Evolutionary conservation across 2,888 invertebrate genomes (phyloP), one percentile per base, ranked within the genome.

Genomic region (Uloborus plumipes): DNA sequence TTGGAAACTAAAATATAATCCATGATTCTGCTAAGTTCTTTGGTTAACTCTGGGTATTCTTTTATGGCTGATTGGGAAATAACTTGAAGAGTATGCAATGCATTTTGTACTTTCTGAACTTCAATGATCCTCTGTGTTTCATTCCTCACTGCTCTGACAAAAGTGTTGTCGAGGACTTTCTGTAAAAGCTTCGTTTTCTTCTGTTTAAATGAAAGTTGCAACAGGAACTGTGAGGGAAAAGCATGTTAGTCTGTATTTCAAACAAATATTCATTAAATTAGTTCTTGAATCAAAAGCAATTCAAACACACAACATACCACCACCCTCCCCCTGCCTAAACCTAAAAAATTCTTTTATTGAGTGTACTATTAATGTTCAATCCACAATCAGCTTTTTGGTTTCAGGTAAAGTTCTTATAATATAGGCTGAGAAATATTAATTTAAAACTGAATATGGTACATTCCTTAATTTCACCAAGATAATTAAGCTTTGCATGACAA

Each of bases 181-280:
- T 82, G 70, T 53, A 76, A 50, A 22, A 71, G 39, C 18, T 76
- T 82, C 1, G 51, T 59, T 71, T 61, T 70, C 31, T 82, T 82
- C 31, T 82, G 82, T 31, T 82, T 72, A 20, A 72, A 72, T 6
- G 82, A 82, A 22, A 82, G 62, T 7, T 39, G 65, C n/a, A 82
- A 59, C 16, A 82, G 31, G 47, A 59, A 66, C 82, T 82, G 26
- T 49, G 39, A 66, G 72, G 39, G 20, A 50, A 26, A 62, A 50
- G 13, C 15, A 20, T 7, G 7, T 59, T 20, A 22, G n/a, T n/a
- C n/a, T n/a, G n/a, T 15, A 58, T 59, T 59, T 22, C 9, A 22
- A 55, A 15, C n/a, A 18, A 55, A 7, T 55, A 1, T 55, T 55
- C 7, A 55, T 9, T 26, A 4, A 3, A 26, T 3, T 26, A 26